Evolutionary conservation across 2,797 vertebrate genomes (phyloP).

Genomic region (Xiphorhynchus erythropygius): DNA sequence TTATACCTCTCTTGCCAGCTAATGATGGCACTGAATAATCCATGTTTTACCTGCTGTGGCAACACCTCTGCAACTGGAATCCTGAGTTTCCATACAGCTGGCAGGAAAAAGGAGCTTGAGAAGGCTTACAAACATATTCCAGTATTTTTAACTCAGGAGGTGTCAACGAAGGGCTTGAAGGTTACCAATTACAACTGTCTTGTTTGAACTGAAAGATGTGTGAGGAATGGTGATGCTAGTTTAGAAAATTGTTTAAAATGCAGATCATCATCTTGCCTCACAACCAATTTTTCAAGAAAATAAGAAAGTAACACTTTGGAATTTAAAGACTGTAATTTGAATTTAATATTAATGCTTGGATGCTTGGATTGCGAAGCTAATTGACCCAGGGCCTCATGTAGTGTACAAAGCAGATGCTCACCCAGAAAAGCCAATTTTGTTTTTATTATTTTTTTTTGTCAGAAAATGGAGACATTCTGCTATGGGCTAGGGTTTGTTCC

Average conservation of each 20-base stretch:
- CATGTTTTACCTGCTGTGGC: not conserved
- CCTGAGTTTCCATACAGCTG: not conserved
- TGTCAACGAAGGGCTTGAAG: not conserved
- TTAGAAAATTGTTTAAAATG: slow-evolving; percentile 71
- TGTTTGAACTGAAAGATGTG: slow-evolving; percentile 45
- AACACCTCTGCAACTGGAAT: not conserved
- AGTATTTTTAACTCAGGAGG: not conserved
- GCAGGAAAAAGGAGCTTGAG: not conserved
- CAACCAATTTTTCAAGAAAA: slow-evolving; percentile 71
- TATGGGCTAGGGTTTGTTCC: slow-evolving; percentile 65
- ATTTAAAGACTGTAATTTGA: slow-evolving; percentile 69
- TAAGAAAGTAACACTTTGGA: slow-evolving; percentile 41
- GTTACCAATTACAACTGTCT: slow-evolving; percentile 1
- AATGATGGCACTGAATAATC: not conserved
- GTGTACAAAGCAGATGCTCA: slow-evolving; percentile 66
- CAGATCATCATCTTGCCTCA: slow-evolving; percentile 46
- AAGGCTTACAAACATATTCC: not conserved
- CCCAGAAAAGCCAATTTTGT: slow-evolving; percentile 43
- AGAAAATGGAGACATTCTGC: slow-evolving; percentile 64
- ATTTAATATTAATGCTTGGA: slow-evolving; percentile 70
- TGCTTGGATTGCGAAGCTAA: slow-evolving; percentile 47
- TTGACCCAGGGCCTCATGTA: slow-evolving; percentile 57
- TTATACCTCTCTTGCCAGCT: not conserved
- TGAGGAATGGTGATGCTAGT: slow-evolving; percentile 31
- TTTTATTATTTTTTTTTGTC: slow-evolving; percentile 23